Evolutionary conservation across 2,888 invertebrate genomes (phyloP), one percentile per base, ranked within the genome.

Genomic region (Mechanitis mazaeus): DNA sequence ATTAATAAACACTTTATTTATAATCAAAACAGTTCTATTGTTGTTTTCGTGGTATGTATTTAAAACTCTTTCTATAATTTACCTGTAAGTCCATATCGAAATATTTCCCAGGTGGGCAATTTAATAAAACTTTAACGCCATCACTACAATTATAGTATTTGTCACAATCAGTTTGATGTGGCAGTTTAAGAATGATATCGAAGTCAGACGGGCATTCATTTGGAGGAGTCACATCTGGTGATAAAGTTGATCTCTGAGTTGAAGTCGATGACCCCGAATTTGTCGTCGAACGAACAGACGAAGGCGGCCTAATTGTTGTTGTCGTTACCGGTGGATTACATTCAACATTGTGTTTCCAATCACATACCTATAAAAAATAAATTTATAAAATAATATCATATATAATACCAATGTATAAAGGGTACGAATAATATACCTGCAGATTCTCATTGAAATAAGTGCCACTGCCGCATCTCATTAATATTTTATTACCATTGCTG

Each of bases 131-230:
- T 50, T 71, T 76, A 0, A 66, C 45, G 0, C 81, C 81, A 45
- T 77, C 69, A n/a, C 69, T 71, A 58, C 85, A 85, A 7, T 75
- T 72, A 56, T 83, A 83, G 61, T 73, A 85, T 61, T 79, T 79
- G 0, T 64, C 65, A 54, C 84, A 85, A 9, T 80, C 76, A 0
- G 62, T 66, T 46, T 79, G 78, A 35, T 85, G 83, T 0, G 84
- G 79, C 4, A 79, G 60, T 45, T 78, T 65, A 33, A 70, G 66
- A 33, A 77, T 75, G 1, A 77, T 63, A 12, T 65, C 64, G 47
- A 71, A 72, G 42, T 80, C 70, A 0, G 71, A 60, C 3, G 82
- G 82, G 55, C 84, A 84, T 1, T 78, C 78, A 54, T 75, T 73
- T 0, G 72, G 73, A 7, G 50, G 54, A 12, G 20, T 45, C 42